A percentile compares a stretch with the other conserved stretches of the same genome.
These are phyloP conservation scores for Octodonta nipae DNA, from an alignment of 2,888 invertebrate genomes.

Conservation along the genomic window DNA sequence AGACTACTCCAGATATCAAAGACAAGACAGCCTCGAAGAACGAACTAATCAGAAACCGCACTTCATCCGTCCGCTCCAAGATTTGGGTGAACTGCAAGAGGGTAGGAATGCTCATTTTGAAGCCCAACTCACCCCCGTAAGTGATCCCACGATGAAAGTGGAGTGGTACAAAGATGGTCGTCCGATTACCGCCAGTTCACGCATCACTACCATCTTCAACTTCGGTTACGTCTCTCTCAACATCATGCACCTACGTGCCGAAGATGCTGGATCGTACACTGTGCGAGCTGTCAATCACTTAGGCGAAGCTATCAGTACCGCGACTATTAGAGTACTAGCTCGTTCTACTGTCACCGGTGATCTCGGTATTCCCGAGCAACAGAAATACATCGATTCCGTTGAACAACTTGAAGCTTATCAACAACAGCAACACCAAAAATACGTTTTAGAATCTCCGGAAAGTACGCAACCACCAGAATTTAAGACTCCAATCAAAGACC, in stretches of 20 bases:
- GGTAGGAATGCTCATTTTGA: constrained; percentile 88
- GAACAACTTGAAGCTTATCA: constrained; percentile 84
- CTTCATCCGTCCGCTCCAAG: constrained; percentile 76
- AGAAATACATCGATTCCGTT: constrained; percentile 71
- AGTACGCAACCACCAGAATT: constrained; percentile 71
- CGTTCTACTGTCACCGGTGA: constrained; percentile 76
- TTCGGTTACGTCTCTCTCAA: constrained; percentile 98
- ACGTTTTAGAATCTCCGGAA: constrained; percentile 68
- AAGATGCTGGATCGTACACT: constrained; percentile 92
- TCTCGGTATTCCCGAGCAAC: constrained; percentile 72
- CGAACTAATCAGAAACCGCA: constrained; percentile 65
- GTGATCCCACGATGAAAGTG: constrained; percentile 89
- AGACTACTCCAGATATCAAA: constrained; percentile 77
- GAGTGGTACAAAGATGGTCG: constrained; percentile 86
- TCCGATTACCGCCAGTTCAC: constrained; percentile 90
- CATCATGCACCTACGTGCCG: constrained; percentile 94
- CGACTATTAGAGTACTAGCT: constrained; percentile 57
- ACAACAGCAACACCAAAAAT: constrained; percentile 65
- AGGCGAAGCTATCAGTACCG: constrained; percentile 80
- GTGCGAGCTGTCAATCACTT: constrained; percentile 81
- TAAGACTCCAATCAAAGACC: constrained; percentile 79
- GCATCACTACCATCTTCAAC: constrained; percentile 95
- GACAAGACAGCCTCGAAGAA: constrained; percentile 74
- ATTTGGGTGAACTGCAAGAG: constrained; percentile 76
- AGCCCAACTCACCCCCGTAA: constrained; percentile 81